phyloP scores from a whole-genome alignment of 1,140 invertebrate species.

The Nomia melanderi region DNA sequence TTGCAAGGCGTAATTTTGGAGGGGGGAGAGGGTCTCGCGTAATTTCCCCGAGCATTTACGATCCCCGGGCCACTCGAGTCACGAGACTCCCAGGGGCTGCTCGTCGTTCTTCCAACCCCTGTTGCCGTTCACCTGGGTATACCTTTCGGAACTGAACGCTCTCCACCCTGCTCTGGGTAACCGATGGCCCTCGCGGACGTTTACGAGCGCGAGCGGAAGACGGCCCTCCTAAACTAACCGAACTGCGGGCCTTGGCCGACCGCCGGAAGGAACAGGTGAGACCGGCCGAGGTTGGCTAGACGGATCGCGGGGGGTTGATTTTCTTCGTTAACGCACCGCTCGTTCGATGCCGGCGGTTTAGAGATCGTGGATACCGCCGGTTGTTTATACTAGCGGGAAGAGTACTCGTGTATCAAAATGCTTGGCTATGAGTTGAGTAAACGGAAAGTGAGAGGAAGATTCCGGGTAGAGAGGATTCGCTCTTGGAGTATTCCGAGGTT shows the following conservation, averaged over 20 bases:
- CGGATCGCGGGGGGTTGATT: not conserved
- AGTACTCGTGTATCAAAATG: too few species aligned
- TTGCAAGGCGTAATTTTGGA: slow-evolving; percentile 57
- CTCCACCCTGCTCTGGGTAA: slow-evolving; percentile 34
- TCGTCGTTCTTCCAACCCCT: slow-evolving; percentile 35
- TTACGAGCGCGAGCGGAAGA: slow-evolving; percentile 56
- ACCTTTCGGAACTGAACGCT: slow-evolving; percentile 28
- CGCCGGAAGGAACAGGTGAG: not conserved
- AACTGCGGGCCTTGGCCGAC: not conserved
- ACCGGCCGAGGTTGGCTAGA: not conserved
- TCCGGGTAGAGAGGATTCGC: too few species aligned
- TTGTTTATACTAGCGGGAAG: too few species aligned
- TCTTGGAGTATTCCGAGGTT: too few species aligned
- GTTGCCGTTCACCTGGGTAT: slow-evolving; percentile 51
- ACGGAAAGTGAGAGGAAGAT: too few species aligned
- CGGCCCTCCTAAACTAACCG: not conserved
- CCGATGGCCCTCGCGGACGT: slow-evolving; percentile 49
- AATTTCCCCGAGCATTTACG: slow-evolving; percentile 62
- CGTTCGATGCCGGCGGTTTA: too few species aligned
- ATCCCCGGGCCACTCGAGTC: slow-evolving; percentile 34
- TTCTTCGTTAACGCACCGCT: too few species aligned
- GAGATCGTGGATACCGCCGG: too few species aligned
- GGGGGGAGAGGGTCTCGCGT: slow-evolving; percentile 39
- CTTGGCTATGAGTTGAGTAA: too few species aligned
- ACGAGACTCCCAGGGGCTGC: slow-evolving; percentile 47